These are phyloP conservation scores for Agapornis canus DNA, from an alignment of 2,797 vertebrate species.

Conservation along the genomic window DNA sequence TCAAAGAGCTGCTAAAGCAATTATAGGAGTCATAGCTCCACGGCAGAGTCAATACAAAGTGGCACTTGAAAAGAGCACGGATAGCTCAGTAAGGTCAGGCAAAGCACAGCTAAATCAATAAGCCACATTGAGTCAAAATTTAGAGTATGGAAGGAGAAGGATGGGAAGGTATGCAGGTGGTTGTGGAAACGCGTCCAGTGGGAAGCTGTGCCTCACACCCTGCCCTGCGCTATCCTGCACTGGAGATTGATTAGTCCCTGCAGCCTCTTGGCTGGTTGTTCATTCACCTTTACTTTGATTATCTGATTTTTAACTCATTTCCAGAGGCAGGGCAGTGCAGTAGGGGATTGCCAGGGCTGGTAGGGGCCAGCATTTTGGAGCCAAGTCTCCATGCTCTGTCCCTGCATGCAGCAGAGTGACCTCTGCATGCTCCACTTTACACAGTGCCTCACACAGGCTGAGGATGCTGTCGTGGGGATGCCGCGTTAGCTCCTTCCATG, in stretches of 20 bases:
- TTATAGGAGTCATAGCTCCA: neutral
- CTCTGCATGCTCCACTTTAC: neutral
- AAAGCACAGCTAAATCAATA: neutral
- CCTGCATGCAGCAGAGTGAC: neutral
- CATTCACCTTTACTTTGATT: neutral
- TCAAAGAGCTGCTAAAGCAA: constrained; percentile 17
- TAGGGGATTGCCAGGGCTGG: neutral
- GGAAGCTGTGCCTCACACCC: neutral
- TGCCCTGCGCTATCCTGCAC: neutral
- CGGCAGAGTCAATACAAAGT: neutral
- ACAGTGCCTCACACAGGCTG: neutral
- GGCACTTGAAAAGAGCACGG: constrained; percentile 21
- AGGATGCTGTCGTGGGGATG: neutral
- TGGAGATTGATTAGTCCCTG: neutral
- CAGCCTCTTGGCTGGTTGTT: neutral
- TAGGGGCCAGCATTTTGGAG: neutral
- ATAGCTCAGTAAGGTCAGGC: constrained; percentile 2
- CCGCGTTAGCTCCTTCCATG: accelerated
- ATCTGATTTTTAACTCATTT: neutral
- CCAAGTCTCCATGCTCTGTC: neutral
- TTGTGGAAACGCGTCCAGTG: neutral
- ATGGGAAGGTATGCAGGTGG: neutral
- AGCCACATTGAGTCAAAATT: neutral
- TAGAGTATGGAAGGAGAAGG: neutral
- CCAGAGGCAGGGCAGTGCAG: neutral